Evolutionary conservation across 2,113 vertebrate species (phyloP), one percentile per base, ranked within the genome.

Genomic region (Lagenorhynchus albirostris): DNA sequence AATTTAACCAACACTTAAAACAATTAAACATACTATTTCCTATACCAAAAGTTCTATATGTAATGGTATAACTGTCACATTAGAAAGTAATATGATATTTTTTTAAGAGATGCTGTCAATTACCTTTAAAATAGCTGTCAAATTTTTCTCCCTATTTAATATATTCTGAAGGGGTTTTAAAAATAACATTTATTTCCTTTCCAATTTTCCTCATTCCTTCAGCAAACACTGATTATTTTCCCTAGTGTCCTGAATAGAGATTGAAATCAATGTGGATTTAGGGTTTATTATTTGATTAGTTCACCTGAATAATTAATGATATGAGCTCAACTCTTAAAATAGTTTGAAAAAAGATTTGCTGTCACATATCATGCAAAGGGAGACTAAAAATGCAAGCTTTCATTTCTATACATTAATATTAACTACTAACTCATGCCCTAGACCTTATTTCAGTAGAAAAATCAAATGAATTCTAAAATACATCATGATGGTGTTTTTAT

Each of bases 281-380:
- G 83, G 84, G 92, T 94, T 98, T 97, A 97, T 96, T 97, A 97
- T 98, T 98, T 98, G 96, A 98, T 98, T 98, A 98, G 76, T 81
- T 21, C 62, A 97, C 96, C 96, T 98, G 97, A 98, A 97, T 97
- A 96, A 97, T 98, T 98, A 98, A 98, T 98, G 94, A 97, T 97
- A 95, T 86, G 89, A 98, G 87, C 80, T 94, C 89, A 95, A 91
- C 77, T 92, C 97, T 92, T 97, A 97, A 96, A 98, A 97, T 97
- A 98, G 96, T 96, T 98, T 97, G 95, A 97, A 97, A 96, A 96
- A 97, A 97, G 83, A 96, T 71, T 77, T 94, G 90, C 67, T 98
- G 83, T 95, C 95, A 96, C 44, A 77, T 33, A 96, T 92, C 90
- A 97, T 0, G 3, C 70, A 94, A 73, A 86, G 38, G 76, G 84